phyloP scores from a whole-genome alignment of 2,113 vertebrate genomes.

The Psephotus haematonotus region DNA sequence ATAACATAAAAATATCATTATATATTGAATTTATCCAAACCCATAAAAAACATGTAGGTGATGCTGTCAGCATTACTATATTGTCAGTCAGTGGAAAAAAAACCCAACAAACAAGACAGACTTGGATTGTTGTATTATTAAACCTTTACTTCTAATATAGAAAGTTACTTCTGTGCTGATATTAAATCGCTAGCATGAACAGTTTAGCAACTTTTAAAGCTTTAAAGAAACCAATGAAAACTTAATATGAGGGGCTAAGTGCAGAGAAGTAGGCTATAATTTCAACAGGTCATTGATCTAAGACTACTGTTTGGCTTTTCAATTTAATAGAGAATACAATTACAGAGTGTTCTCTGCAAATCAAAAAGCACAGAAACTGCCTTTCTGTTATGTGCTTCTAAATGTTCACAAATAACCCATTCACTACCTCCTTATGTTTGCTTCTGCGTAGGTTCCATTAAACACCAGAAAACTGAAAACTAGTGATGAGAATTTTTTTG shows the following conservation, averaged over 20 bases:
- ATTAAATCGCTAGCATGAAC: not conserved
- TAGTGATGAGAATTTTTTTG: not conserved
- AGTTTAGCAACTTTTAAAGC: not conserved
- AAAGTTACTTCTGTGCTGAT: not conserved
- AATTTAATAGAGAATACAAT: not conserved
- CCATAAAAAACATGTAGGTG: accelerated
- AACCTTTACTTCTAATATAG: not conserved
- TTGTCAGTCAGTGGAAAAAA: not conserved
- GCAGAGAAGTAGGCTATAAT: not conserved
- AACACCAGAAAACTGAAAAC: not conserved
- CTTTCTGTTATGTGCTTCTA: not conserved
- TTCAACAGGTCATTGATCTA: not conserved
- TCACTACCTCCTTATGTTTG: not conserved
- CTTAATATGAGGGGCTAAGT: not conserved
- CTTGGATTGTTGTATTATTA: not conserved
- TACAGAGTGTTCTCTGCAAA: not conserved
- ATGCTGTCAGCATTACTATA: not conserved
- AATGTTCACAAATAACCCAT: not conserved
- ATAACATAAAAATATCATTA: not conserved
- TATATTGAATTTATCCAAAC: not conserved
- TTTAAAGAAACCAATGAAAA: not conserved
- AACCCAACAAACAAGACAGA: accelerated
- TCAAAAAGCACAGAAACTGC: not conserved
- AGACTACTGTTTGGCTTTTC: not conserved
- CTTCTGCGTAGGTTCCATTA: not conserved